Evolutionary conservation across 2,113 vertebrate genomes (phyloP).

Genomic region (Campylorhamphus procurvoides): DNA sequence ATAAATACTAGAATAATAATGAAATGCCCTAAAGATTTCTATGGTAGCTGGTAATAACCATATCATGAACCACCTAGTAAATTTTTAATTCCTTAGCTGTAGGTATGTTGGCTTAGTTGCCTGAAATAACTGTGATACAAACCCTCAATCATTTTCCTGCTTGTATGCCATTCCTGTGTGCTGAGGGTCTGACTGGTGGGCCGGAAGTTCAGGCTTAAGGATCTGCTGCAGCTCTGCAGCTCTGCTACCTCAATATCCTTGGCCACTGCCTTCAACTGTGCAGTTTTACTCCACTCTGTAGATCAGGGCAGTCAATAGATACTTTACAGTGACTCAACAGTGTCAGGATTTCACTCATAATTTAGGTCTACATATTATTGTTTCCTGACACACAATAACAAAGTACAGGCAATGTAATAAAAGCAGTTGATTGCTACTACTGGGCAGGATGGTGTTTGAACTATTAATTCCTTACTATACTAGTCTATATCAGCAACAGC

Average conservation of each 20-base stretch:
- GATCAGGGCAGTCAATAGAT: background rate
- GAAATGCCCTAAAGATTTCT: constrained; percentile 5
- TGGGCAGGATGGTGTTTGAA: background rate
- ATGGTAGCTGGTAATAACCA: background rate
- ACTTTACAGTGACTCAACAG: background rate
- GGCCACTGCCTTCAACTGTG: background rate
- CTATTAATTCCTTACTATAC: background rate
- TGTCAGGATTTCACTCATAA: background rate
- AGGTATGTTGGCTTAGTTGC: background rate
- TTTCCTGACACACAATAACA: background rate
- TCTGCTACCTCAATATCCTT: background rate
- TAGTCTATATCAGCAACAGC: background rate
- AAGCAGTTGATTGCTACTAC: background rate
- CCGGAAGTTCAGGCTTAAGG: background rate
- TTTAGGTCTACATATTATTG: background rate
- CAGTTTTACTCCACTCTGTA: background rate
- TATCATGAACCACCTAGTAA: background rate
- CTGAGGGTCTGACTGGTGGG: background rate
- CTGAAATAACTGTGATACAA: background rate
- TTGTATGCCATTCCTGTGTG: background rate
- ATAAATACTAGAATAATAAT: constrained; percentile 34
- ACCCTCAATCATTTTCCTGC: background rate
- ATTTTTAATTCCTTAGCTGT: background rate
- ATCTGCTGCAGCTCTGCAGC: background rate
- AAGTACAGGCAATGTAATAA: background rate